Percentiles rank a stretch among this genome's conserved stretches.
Conservation (phyloP, 1,140 invertebrate species). For the Achroia grisella region DNA sequence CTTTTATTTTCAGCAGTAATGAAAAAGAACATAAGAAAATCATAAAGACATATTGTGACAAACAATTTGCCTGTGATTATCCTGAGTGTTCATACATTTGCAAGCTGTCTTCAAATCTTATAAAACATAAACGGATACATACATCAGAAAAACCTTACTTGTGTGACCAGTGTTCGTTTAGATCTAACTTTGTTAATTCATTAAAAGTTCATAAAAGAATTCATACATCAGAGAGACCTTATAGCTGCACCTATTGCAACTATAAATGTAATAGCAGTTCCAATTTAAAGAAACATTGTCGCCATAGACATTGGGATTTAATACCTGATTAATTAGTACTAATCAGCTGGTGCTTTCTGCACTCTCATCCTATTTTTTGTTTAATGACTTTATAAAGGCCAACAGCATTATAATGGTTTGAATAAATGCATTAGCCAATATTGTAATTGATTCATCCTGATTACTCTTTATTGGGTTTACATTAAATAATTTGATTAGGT, state of each 20-base stretch:
- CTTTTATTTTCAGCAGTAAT: slow-evolving; percentile 15
- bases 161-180: slow-evolving; percentile 81
- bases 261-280: slow-evolving; percentile 68
- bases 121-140: slow-evolving; percentile 66
- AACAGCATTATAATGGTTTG: too few species aligned
- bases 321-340: slow-evolving; percentile 1
- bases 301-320: slow-evolving; percentile 39
- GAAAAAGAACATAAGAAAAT: slow-evolving; percentile 15
- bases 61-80: slow-evolving; percentile 32
- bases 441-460: too few species aligned
- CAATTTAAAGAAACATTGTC: slow-evolving; percentile 67
- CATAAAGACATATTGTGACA: slow-evolving; percentile 7
- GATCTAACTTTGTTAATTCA: slow-evolving; percentile 59
- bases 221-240: slow-evolving; percentile 58
- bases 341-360: too few species aligned
- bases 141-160: slow-evolving; percentile 76
- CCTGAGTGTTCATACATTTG: slow-evolving; percentile 38
- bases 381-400: too few species aligned
- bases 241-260: slow-evolving; percentile 52
- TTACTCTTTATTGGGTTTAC: too few species aligned
- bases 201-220: slow-evolving; percentile 61
- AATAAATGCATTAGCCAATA: too few species aligned
- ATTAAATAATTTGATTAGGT: too few species aligned
- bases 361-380: too few species aligned
- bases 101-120: slow-evolving; percentile 50